phyloP scores from a whole-genome alignment of 2,888 invertebrate species.

The Zeuzera pyrina region DNA sequence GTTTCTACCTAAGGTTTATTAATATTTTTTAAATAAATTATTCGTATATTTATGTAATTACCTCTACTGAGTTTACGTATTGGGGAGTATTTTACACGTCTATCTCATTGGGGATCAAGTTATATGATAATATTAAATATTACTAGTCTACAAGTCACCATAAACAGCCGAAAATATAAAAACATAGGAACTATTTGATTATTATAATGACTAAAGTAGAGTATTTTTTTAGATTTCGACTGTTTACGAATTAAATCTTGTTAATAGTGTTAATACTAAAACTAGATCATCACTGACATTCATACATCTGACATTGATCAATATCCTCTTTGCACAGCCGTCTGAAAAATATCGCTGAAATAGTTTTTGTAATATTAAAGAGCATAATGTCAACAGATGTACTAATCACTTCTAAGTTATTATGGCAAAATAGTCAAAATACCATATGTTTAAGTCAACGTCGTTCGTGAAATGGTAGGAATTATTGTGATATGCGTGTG shows the following conservation, averaged over 20 bases:
- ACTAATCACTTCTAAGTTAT: not conserved
- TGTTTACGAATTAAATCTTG: conserved; percentile 50
- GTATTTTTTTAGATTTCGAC: conserved; percentile 24
- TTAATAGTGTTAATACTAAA: conserved; percentile 67
- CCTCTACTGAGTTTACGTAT: too few species aligned
- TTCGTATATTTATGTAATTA: too few species aligned
- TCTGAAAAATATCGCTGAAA: conserved; percentile 62
- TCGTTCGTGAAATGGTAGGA: conserved; percentile 1
- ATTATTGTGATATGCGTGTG: conserved; percentile 44
- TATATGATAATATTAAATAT: too few species aligned
- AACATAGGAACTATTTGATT: too few species aligned
- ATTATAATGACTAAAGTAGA: too few species aligned
- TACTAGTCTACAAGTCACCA: too few species aligned
- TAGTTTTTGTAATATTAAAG: conserved; percentile 72
- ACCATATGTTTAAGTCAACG: not conserved
- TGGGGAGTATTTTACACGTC: too few species aligned
- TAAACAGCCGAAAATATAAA: too few species aligned
- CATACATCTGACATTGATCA: conserved; percentile 65
- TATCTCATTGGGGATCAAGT: too few species aligned
- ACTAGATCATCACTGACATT: conserved; percentile 65
- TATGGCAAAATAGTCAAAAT: not conserved
- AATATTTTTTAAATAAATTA: too few species aligned
- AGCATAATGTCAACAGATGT: conserved; percentile 29
- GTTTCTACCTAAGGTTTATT: too few species aligned
- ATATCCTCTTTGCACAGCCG: conserved; percentile 67